Evolutionary conservation across 2,797 vertebrate species (phyloP), one percentile per base, ranked within the genome.

Genomic region (Trichosurus vulpecula): DNA sequence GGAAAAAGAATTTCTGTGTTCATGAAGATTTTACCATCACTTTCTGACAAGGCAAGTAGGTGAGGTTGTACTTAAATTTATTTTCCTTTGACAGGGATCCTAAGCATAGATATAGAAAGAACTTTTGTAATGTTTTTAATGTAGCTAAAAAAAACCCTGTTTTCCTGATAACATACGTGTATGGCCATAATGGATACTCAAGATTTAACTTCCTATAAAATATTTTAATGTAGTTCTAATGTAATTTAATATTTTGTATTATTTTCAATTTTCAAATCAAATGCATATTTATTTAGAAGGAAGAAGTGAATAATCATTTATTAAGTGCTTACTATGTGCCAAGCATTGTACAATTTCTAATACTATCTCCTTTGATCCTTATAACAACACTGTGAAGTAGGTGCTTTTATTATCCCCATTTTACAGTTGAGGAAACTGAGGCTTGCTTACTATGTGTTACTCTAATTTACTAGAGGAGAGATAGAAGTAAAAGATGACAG

Each of bases 191-290:
- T 58, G 55, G 16, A 91, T 91, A 93, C 55, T 90, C n/a, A n/a
- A 94, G 74, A 92, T 66, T 90, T 66, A 54, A 74, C 35, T 94
- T 90, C 41, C 11, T 91, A 91, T 94, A 92, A 95, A 94, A 90
- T 89, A 31, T 30, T 91, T 92, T 93, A 89, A 55, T 92, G 31
- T n/a, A 13, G 5, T 91, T 93, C n/a, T 6, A 0, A 52, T 91
- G 52, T 41, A 93, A 87, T 92, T 91, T 94, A 27, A 93, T 74
- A 93, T 57, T 93, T 81, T 4, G 90, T 31, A 74, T 54, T 57
- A 3, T 30, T 94, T 93, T 11, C 16, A 81, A 9, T 58, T 22
- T 41, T 61, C 35, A 91, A 90, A 16, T 47, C 47, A 81, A 47
- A 81, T 81, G 66, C n/a, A 47, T 10, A 16, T 66, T 47, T 16